Percentiles rank a stretch among this genome's conserved stretches.
These are phyloP conservation scores for Phaenicophaeus curvirostris DNA, from an alignment of 2,797 vertebrate species.

Conservation along the genomic window DNA sequence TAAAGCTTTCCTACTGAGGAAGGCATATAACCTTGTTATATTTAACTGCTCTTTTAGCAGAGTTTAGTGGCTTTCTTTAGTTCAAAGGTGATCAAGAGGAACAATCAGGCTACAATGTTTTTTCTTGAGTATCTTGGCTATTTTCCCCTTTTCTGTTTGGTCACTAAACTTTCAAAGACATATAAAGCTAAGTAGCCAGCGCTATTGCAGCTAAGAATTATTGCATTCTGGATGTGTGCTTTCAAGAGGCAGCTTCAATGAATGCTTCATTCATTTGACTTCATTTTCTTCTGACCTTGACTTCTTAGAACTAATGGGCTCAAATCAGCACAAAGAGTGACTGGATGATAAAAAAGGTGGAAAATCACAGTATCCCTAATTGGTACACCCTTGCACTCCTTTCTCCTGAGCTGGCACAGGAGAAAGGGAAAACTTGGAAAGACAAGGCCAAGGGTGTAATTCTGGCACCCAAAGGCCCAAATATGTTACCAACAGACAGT, in stretches of 20 bases:
- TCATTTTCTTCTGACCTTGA: neutral
- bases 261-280: neutral
- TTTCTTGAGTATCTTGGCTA: neutral
- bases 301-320: neutral
- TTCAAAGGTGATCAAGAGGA: conserved; percentile 6
- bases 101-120: neutral
- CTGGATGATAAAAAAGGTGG: neutral
- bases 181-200: neutral
- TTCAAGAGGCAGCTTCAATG: neutral
- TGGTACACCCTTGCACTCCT: neutral
- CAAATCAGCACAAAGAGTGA: neutral
- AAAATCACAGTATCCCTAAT: neutral
- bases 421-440: neutral
- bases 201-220: neutral
- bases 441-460: neutral
- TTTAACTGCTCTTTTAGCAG: neutral
- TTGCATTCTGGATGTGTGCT: neutral
- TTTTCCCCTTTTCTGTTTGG: neutral
- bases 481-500: neutral
- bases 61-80: neutral
- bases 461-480: neutral
- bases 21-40: neutral
- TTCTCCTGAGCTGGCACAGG: neutral
- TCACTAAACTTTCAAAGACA: neutral
- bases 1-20: neutral